These are phyloP conservation scores for Typhlichthys eigenmanni DNA, from an alignment of 2,797 vertebrate species.

Conservation along the genomic window DNA sequence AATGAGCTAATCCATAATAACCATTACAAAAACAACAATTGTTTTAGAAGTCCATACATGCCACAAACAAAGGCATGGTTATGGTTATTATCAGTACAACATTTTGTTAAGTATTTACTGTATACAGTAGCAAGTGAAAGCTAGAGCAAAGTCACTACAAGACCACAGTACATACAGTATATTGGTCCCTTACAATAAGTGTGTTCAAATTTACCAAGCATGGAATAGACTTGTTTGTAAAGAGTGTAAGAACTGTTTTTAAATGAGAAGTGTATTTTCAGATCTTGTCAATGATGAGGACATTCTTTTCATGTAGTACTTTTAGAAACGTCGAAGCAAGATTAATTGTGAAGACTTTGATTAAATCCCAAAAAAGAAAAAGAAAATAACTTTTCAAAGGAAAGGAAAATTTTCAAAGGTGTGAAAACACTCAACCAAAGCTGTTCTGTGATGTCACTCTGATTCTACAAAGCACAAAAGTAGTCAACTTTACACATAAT, in stretches of 20 bases:
- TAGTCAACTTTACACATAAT: not conserved
- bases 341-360: too few species aligned
- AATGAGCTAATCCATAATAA: constrained; percentile 53
- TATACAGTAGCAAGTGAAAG: constrained; percentile 55
- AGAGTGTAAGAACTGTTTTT: constrained; percentile 24
- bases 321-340: constrained; percentile 18
- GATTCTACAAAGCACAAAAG: constrained; percentile 37
- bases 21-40: constrained; percentile 59
- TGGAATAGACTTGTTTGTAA: constrained; percentile 17
- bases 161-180: constrained; percentile 51
- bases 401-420: constrained; percentile 1
- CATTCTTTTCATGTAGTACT: constrained; percentile 30
- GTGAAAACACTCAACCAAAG: constrained; percentile 32
- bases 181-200: constrained; percentile 51
- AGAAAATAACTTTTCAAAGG: too few species aligned
- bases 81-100: constrained; percentile 52
- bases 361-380: too few species aligned
- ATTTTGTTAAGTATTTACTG: constrained; percentile 48
- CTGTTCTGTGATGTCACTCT: constrained; percentile 41
- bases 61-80: constrained; percentile 62
- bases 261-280: constrained; percentile 12
- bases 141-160: constrained; percentile 54
- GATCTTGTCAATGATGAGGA: constrained; percentile 21
- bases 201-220: constrained; percentile 40
- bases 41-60: constrained; percentile 55